A percentile compares a stretch with the other conserved stretches of the same genome.
Evolutionary conservation across 2,113 vertebrate species (phyloP).

Genomic region (Rana temporaria): DNA sequence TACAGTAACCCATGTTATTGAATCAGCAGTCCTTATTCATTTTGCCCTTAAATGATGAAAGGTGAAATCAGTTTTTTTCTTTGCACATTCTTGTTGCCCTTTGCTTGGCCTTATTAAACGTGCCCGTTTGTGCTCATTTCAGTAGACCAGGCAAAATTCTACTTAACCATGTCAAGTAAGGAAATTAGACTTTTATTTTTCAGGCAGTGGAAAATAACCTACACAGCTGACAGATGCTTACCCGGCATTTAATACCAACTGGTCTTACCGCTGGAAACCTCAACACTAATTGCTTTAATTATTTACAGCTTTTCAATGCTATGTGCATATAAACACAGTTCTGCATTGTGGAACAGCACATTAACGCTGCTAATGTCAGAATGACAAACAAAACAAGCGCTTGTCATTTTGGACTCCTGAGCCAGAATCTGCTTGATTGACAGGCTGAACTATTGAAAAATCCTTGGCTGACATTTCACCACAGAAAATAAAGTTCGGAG

Average conservation of each 20-base stretch:
- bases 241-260: conserved; percentile 50
- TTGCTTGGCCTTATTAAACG: too few species aligned
- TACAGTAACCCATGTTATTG: too few species aligned
- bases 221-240: conserved; percentile 49
- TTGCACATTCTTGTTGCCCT: too few species aligned
- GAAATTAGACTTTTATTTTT: conserved; percentile 47
- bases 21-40: too few species aligned
- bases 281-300: conserved; percentile 53
- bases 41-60: too few species aligned
- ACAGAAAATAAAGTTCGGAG: conserved; percentile 10
- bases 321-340: conserved; percentile 31
- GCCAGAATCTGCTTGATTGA: conserved; percentile 27
- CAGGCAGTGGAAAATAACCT: conserved; percentile 35
- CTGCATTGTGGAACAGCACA: conserved; percentile 34
- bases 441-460: conserved; percentile 15
- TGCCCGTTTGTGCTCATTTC: background rate
- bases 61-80: too few species aligned
- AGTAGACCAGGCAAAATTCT: background rate
- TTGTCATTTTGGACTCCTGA: conserved; percentile 18
- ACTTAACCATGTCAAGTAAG: conserved; percentile 31
- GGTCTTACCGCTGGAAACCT: conserved; percentile 41
- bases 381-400: conserved; percentile 36
- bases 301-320: conserved; percentile 49
- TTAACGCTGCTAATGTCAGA: conserved; percentile 25
- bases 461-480: conserved; percentile 23